Evolutionary conservation across 1,140 invertebrate genomes (phyloP).

Genomic region (Oedothorax gibbosus): DNA sequence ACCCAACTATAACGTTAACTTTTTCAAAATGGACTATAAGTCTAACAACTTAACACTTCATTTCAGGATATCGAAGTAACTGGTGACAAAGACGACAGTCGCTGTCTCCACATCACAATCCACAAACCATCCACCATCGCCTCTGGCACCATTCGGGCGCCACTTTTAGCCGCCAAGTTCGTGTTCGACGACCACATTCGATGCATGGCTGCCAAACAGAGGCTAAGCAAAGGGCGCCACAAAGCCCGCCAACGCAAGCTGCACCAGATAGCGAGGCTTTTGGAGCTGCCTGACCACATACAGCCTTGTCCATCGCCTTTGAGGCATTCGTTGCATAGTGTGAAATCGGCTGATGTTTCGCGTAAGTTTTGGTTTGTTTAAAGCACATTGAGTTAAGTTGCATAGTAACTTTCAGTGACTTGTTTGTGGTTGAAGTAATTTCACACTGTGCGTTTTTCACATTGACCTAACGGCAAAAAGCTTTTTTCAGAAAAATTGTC

Average conservation of each 20-base stretch:
- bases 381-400: neutral
- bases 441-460: too few species aligned
- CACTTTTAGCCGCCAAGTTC: conserved; percentile 86
- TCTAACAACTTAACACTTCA: too few species aligned
- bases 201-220: conserved; percentile 76
- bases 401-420: neutral
- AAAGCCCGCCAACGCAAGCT: conserved; percentile 97
- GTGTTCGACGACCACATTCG: conserved; percentile 99
- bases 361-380: conserved; percentile 12
- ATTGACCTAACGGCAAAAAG: too few species aligned
- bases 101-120: conserved; percentile 94
- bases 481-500: too few species aligned
- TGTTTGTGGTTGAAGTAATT: too few species aligned
- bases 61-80: conserved; percentile 77
- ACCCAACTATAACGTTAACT: too few species aligned
- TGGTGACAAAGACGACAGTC: conserved; percentile 95
- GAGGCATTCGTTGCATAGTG: conserved; percentile 67
- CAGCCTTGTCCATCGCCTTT: conserved; percentile 73
- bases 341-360: conserved; percentile 61
- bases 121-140: conserved; percentile 82
- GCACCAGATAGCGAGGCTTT: conserved; percentile 89
- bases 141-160: conserved; percentile 63
- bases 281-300: conserved; percentile 81
- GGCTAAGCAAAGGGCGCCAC: conserved; percentile 85
- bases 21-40: too few species aligned